Evolutionary conservation across 2,888 invertebrate species (phyloP).

Genomic region (Spilosoma lubricipeda): DNA sequence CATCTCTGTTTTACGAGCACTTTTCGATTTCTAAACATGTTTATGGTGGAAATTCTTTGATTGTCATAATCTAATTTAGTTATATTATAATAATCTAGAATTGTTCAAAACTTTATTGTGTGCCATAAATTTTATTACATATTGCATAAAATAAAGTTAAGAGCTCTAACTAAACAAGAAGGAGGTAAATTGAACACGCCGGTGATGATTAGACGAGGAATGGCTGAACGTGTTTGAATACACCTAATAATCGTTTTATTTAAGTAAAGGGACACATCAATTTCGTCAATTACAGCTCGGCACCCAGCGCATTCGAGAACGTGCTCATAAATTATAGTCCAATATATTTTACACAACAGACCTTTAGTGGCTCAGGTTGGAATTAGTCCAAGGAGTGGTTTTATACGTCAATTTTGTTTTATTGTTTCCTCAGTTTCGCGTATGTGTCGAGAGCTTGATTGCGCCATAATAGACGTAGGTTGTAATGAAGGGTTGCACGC

Average conservation of each 20-base stretch:
- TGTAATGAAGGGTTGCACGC: conserved; percentile 84
- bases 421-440: conserved; percentile 83
- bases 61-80: conserved; percentile 58
- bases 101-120: conserved; percentile 27
- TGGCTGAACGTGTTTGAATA: background rate
- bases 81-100: conserved; percentile 44
- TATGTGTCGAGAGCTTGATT: conserved; percentile 83
- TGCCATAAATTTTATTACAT: conserved; percentile 31
- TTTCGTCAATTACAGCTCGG: conserved; percentile 50
- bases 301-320: conserved; percentile 58
- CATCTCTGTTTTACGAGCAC: conserved; percentile 72
- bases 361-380: conserved; percentile 61
- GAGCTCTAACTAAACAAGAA: background rate
- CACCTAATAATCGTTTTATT: background rate
- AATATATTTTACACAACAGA: conserved; percentile 71
- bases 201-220: background rate
- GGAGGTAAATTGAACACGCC: background rate
- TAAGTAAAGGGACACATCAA: conserved; percentile 35
- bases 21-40: conserved; percentile 74
- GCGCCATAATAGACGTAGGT: conserved; percentile 80
- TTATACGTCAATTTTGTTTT: conserved; percentile 83
- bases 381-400: conserved; percentile 80
- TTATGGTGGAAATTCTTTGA: conserved; percentile 63
- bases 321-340: conserved; percentile 64
- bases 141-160: conserved; percentile 19